Evolutionary conservation across 2,797 vertebrate species (phyloP).

Genomic region (Corythornis leucogaster): DNA sequence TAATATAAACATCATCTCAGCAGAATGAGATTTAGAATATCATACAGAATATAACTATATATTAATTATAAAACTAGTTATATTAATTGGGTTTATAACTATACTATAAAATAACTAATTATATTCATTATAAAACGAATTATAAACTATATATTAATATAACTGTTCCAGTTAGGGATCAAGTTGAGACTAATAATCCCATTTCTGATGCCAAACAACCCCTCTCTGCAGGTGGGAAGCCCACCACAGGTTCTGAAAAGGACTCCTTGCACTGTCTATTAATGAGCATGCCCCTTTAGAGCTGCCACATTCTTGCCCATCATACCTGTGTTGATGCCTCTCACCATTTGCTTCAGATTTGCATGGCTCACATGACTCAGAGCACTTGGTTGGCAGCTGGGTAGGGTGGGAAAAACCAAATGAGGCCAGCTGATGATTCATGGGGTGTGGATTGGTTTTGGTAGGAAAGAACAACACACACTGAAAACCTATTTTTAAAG

Average conservation of each 20-base stretch:
- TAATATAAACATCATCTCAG: background rate
- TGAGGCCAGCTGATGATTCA: slow-evolving; percentile 17
- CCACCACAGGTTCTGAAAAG: background rate
- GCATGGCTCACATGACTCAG: background rate
- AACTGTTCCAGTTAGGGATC: background rate
- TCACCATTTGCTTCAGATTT: background rate
- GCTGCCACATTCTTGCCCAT: background rate
- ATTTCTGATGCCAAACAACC: background rate
- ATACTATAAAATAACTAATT: no score
- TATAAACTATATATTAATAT: no score
- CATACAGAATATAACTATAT: no score
- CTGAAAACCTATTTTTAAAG: background rate
- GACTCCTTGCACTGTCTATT: background rate
- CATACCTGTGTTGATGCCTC: background rate
- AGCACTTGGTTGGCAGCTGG: background rate
- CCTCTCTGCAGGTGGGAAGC: background rate
- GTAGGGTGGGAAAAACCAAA: background rate
- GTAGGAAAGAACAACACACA: slow-evolving; percentile 13
- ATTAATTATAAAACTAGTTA: no score
- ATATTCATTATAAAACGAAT: no score
- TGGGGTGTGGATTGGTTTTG: slow-evolving; percentile 33
- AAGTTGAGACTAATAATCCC: background rate
- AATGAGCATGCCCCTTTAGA: background rate
- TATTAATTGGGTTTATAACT: no score
- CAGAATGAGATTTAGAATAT: no score